Evolutionary conservation across 2,888 invertebrate species (phyloP).

Genomic region (Megastigmus dorsalis): DNA sequence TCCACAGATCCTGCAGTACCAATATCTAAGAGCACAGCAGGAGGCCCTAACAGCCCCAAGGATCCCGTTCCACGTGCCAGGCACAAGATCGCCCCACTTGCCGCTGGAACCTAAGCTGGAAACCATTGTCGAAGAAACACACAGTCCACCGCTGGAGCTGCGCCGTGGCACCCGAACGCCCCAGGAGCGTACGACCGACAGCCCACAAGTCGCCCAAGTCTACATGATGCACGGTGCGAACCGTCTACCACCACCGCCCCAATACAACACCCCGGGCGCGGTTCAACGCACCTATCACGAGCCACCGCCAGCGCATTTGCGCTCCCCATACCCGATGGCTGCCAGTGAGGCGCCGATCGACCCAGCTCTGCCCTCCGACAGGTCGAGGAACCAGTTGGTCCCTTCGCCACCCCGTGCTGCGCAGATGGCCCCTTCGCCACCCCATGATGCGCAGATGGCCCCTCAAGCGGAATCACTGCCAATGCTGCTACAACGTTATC

Average conservation of each 20-base stretch:
- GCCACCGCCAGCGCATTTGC: slow-evolving; percentile 79
- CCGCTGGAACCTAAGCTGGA: slow-evolving; percentile 78
- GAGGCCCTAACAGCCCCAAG: slow-evolving; percentile 75
- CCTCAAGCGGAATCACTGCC: slow-evolving; percentile 89
- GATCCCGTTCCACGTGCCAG: slow-evolving; percentile 70
- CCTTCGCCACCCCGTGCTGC: slow-evolving; percentile 75
- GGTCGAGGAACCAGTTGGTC: slow-evolving; percentile 75
- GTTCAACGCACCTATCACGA: slow-evolving; percentile 76
- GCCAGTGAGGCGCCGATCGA: slow-evolving; percentile 71
- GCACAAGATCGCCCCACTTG: slow-evolving; percentile 71
- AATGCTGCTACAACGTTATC: slow-evolving; percentile 91
- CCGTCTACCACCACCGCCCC: slow-evolving; percentile 66
- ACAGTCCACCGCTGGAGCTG: slow-evolving; percentile 84
- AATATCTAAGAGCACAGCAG: slow-evolving; percentile 77
- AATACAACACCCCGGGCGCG: slow-evolving; percentile 68
- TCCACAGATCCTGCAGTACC: slow-evolving; percentile 77
- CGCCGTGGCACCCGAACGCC: slow-evolving; percentile 76
- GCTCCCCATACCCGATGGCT: slow-evolving; percentile 72
- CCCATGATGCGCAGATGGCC: slow-evolving; percentile 82
- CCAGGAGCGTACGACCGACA: slow-evolving; percentile 80
- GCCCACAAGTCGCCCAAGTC: slow-evolving; percentile 82
- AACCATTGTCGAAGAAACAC: slow-evolving; percentile 79
- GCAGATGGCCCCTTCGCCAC: slow-evolving; percentile 82
- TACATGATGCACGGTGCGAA: slow-evolving; percentile 77
- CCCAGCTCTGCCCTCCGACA: slow-evolving; percentile 76